Evolutionary conservation across 2,888 invertebrate genomes (phyloP), one percentile per base, ranked within the genome.

Genomic region (Tetragnatha montana): DNA sequence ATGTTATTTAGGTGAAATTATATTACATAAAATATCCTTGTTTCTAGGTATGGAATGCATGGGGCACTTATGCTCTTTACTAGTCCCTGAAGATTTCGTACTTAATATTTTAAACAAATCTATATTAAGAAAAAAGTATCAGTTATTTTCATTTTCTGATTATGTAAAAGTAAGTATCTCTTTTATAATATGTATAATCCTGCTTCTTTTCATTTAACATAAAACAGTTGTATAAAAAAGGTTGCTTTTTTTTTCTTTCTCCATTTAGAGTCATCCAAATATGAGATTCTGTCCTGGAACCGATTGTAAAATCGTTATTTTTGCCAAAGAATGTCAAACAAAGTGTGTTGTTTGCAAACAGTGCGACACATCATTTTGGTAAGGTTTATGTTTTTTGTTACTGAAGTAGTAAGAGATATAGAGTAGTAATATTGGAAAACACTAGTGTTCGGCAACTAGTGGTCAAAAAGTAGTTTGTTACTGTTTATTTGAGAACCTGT

Each of bases 1-100:
- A 2, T 35, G 1, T 35, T 35, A 4, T 35, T 2, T 35, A 35
- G 35, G 35, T 35, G 4, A 35, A 35, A 35, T 35, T 35, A 35
- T 2, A 35, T 7, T 51, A n/a, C 47, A 14, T 10, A 60, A 21
- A n/a, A n/a, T n/a, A n/a, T n/a, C n/a, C 12, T 75, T 47, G 12
- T 7, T 75, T 92, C 95, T 96, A 94, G 97, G 96, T 92, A 98
- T 99, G 92, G 97, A 98, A 93, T 99, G 99, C 94, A 99, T 99
- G 99, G 98, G 97, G 78, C 96, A 96, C 93, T 96, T 97, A 91
- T 99, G 99, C 94, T 96, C 96, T 93, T 96, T 99, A 71, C 95
- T 98, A 92, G 98, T 97, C n/a, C 98, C 98, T 8, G 99, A 99
- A 94, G 98, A 98, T 94, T 97, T 99, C 95, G 98, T 98, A 21